A percentile compares a stretch with the other conserved stretches of the same genome.
Evolutionary conservation across 2,113 vertebrate genomes (phyloP).

Genomic region (Centropristis striata): DNA sequence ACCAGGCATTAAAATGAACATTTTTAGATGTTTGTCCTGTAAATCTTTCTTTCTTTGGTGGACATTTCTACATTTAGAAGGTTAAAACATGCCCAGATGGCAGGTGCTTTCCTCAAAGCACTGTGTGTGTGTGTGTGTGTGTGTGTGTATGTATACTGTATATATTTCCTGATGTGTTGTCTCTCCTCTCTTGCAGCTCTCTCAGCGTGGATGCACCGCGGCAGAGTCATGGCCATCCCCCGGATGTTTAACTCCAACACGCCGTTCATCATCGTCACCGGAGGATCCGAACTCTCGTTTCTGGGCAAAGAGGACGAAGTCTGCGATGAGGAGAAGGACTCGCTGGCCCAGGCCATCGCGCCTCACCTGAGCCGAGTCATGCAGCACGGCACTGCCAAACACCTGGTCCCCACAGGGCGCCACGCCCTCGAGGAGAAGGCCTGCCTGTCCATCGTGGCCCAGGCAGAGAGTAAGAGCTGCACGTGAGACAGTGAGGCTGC

Average conservation of each 20-base stretch:
- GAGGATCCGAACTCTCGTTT: constrained; percentile 44
- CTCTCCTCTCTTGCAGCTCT: constrained; percentile 1
- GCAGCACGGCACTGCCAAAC: constrained; percentile 89
- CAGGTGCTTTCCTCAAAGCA: not conserved
- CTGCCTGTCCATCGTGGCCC: constrained; percentile 89
- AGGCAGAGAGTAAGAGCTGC: constrained; percentile 90
- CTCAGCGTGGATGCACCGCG: not conserved
- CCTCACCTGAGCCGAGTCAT: constrained; percentile 80
- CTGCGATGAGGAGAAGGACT: constrained; percentile 53
- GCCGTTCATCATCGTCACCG: constrained; percentile 47
- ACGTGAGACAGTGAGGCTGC: not conserved
- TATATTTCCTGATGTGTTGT: too few relatives aligned
- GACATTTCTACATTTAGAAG: not conserved
- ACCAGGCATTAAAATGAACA: too few relatives aligned
- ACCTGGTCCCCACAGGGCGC: constrained; percentile 77
- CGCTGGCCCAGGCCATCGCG: constrained; percentile 55
- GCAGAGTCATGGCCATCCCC: constrained; percentile 72
- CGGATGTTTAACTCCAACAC: constrained; percentile 68
- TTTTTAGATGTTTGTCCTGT: too few relatives aligned
- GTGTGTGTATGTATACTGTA: too few relatives aligned
- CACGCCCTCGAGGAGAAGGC: constrained; percentile 64
- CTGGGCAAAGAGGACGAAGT: constrained; percentile 53
- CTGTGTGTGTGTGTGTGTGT: not conserved
- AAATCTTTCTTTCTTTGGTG: not conserved
- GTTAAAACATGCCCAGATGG: not conserved